phyloP scores from a whole-genome alignment of 1,140 invertebrate genomes.

The Bactericera cockerelli region DNA sequence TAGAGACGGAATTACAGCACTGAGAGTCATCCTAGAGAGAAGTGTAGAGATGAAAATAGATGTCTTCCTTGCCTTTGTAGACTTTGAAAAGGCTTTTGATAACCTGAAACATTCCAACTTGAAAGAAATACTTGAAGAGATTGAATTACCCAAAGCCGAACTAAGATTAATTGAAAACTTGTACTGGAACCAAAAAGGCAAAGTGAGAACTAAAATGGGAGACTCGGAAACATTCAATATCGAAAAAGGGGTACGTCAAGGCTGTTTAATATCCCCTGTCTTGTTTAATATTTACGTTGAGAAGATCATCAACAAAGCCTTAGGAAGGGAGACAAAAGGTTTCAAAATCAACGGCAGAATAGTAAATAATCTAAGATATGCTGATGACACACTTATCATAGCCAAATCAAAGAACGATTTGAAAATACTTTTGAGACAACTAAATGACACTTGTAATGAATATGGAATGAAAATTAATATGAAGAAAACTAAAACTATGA shows the following conservation, averaged over 20 bases:
- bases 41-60: too few species aligned
- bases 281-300: neutral
- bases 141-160: neutral
- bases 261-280: neutral
- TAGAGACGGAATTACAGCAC: too few species aligned
- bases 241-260: neutral
- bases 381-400: neutral
- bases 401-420: neutral
- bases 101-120: conserved; percentile 2
- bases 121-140: conserved; percentile 18
- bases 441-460: neutral
- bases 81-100: too few species aligned
- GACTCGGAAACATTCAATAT: neutral
- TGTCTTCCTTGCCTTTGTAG: too few species aligned
- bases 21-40: too few species aligned
- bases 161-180: conserved; percentile 4
- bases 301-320: neutral
- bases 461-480: neutral
- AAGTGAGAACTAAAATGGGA: neutral
- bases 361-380: conserved; percentile 8
- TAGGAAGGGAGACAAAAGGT: neutral
- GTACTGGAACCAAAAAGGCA: neutral
- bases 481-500: conserved; percentile 6
- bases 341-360: neutral
- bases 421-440: neutral